Evolutionary conservation across 2,888 invertebrate genomes (phyloP).

Genomic region (Pandemis heparana): DNA sequence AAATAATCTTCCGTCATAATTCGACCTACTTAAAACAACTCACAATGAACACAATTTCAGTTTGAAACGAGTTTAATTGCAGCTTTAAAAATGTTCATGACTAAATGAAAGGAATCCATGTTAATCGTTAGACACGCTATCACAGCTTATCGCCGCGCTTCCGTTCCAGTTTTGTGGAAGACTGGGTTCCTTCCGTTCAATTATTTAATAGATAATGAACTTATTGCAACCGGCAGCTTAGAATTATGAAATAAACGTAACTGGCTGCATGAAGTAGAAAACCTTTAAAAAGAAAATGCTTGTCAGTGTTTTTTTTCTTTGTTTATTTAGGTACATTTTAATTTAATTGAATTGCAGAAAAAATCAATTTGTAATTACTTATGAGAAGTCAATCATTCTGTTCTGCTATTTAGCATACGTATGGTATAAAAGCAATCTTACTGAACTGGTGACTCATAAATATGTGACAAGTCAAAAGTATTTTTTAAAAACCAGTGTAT

Average conservation of each 20-base stretch:
- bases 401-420: too few species aligned
- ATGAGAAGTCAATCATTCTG: too few species aligned
- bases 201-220: slow-evolving; percentile 18
- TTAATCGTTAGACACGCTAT: slow-evolving; percentile 31
- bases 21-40: slow-evolving; percentile 1
- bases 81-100: slow-evolving; percentile 17
- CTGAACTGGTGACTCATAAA: too few species aligned
- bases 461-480: too few species aligned
- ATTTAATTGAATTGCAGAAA: too few species aligned
- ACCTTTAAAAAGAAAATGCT: neutral
- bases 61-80: slow-evolving; percentile 17
- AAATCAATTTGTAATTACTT: too few species aligned
- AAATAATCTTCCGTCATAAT: neutral
- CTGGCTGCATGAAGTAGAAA: neutral
- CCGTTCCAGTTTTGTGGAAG: slow-evolving; percentile 25
- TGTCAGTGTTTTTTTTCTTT: neutral
- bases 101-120: slow-evolving; percentile 29
- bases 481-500: neutral
- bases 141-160: slow-evolving; percentile 33
- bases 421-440: too few species aligned
- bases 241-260: neutral
- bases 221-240: slow-evolving; percentile 6
- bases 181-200: slow-evolving; percentile 23
- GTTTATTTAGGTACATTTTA: too few species aligned
- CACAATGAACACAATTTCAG: slow-evolving; percentile 1